Conservation (phyloP, 2,797 vertebrate genomes). For the Rhynchonycteris naso region DNA sequence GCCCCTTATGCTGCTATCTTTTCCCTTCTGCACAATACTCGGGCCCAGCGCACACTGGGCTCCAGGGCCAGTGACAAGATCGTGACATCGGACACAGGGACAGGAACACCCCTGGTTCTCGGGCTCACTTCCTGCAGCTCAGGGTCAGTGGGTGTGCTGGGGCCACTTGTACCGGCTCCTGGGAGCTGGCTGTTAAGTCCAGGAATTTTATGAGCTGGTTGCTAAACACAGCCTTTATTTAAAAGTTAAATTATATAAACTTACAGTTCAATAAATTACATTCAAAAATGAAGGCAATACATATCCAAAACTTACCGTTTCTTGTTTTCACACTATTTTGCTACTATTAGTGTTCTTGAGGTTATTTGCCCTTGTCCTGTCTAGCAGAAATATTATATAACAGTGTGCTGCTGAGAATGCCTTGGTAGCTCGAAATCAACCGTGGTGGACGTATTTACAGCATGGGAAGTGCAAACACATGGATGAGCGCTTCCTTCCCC, state of each 20-base stretch:
- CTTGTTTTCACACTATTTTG: constrained; percentile 17
- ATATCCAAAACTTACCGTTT: neutral
- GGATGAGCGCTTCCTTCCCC: neutral
- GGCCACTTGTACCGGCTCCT: neutral
- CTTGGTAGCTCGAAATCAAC: neutral
- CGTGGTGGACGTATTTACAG: neutral
- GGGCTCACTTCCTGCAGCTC: neutral
- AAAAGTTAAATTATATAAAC: neutral
- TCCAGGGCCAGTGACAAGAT: neutral
- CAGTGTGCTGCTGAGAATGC: neutral
- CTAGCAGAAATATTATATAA: neutral
- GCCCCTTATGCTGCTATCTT: neutral
- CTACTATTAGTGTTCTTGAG: neutral
- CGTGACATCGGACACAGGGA: neutral
- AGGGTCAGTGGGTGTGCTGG: neutral
- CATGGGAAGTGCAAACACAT: neutral
- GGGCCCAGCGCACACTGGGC: neutral
- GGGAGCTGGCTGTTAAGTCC: neutral
- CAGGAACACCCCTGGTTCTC: neutral
- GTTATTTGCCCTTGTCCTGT: neutral
- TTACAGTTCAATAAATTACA: neutral
- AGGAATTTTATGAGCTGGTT: neutral
- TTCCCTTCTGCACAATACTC: neutral
- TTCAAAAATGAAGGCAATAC: constrained; percentile 3
- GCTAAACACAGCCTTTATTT: neutral